These are phyloP conservation scores for Eubasilissa splendida DNA, from an alignment of 2,888 invertebrate genomes.

Conservation along the genomic window DNA sequence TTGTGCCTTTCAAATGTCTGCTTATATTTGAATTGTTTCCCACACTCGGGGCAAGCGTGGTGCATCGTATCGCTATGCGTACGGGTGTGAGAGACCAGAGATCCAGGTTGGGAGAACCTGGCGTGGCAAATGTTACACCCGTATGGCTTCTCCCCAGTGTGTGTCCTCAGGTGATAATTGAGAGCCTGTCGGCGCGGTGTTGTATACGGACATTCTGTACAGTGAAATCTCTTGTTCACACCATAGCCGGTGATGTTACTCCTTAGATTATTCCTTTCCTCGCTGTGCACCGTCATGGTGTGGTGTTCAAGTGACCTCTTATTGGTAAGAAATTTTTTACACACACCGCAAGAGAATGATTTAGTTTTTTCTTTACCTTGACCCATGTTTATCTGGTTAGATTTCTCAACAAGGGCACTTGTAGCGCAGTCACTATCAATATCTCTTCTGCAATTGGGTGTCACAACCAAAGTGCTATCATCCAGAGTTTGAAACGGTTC, in stretches of 20 bases:
- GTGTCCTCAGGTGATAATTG: conserved; percentile 68
- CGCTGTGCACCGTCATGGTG: conserved; percentile 66
- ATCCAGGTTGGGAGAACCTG: conserved; percentile 67
- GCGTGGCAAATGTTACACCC: conserved; percentile 68
- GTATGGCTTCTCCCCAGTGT: conserved; percentile 69
- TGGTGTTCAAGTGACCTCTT: conserved; percentile 62
- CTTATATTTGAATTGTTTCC: conserved; percentile 70
- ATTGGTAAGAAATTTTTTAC: conserved; percentile 35
- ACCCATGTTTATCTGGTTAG: neutral
- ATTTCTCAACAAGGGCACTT: no score
- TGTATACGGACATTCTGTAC: conserved; percentile 67
- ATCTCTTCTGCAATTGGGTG: no score
- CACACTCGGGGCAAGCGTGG: conserved; percentile 68
- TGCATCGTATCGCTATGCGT: conserved; percentile 65
- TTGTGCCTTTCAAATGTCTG: conserved; percentile 67
- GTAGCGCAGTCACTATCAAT: no score
- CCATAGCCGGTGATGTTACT: conserved; percentile 68
- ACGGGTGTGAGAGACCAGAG: conserved; percentile 68
- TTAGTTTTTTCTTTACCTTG: neutral
- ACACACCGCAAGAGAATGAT: conserved; percentile 31
- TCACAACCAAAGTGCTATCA: neutral
- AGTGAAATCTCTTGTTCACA: conserved; percentile 65
- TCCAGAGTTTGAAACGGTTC: neutral
- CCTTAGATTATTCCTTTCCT: conserved; percentile 60
- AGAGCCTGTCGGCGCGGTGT: conserved; percentile 70